These are phyloP conservation scores for Parnassius mnemosyne DNA, from an alignment of 2,888 invertebrate genomes.

Conservation along the genomic window DNA sequence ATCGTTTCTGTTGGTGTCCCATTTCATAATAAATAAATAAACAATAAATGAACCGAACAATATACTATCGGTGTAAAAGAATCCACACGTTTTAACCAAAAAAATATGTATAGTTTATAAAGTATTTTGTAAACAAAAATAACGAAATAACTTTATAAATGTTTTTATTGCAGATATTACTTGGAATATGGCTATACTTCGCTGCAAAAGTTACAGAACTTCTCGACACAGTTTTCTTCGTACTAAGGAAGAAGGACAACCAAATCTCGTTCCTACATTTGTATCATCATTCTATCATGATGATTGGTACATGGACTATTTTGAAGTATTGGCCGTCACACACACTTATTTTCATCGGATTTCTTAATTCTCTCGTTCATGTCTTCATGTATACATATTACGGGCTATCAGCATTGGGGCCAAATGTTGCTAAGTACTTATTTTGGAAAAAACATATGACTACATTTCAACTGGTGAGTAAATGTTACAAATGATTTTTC, in stretches of 20 bases:
- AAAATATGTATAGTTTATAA: too few species aligned
- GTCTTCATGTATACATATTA: conserved; percentile 92
- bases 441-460: conserved; percentile 95
- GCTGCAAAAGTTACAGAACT: conserved; percentile 88
- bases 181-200: conserved; percentile 84
- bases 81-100: too few species aligned
- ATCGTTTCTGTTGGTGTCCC: too few species aligned
- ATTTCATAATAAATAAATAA: too few species aligned
- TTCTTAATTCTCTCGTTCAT: conserved; percentile 88
- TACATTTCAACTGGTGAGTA: conserved; percentile 86
- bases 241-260: conserved; percentile 86
- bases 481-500: neutral
- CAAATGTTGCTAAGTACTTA: conserved; percentile 85
- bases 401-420: conserved; percentile 87
- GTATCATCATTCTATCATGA: conserved; percentile 90
- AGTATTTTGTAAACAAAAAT: too few species aligned
- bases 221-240: conserved; percentile 92
- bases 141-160: too few species aligned
- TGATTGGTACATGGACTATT: conserved; percentile 87
- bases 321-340: conserved; percentile 88
- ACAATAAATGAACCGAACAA: too few species aligned
- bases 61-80: too few species aligned
- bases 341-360: conserved; percentile 85
- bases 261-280: conserved; percentile 94
- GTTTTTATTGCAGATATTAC: conserved; percentile 60